Base-by-base conservation (phyloP, 2,888 invertebrate genomes). In the Oxytorus armatus region DNA sequence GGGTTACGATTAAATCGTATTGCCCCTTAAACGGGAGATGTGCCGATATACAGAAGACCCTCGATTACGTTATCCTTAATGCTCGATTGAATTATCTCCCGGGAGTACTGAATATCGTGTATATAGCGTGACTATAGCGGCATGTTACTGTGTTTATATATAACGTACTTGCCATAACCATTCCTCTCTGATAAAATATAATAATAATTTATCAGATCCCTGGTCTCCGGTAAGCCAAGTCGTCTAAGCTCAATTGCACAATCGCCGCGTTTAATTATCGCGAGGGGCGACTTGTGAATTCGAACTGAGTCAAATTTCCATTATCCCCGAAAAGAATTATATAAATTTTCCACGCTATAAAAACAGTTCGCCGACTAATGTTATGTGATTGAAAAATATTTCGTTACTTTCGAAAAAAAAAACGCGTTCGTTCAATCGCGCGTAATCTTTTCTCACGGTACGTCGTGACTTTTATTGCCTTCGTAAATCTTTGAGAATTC, bases 1-100 rank as follows among this genome's bases (percentile, higher is more conserved):
- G 81, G 78, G 65, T 72, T 68, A 66, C 84, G 88, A 88, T 89
- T 89, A 87, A 85, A 88, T 88, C 89, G 85, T 82, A 82, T 82
- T 68, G 84, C 80, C 83, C 75, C 83, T 87, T 88, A 78, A 77
- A 74, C 69, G 76, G 29, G 74, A 82, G 81, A 84, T 81, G 76
- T 81, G 72, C 83, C 77, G 84, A 84, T 84, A 79, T 65, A 78
- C 61, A 59, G 63, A 39, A 65, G 77, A 77, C 79, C 82, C 73
- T 65, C 79, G 80, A 81, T 77, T 80, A 77, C 72, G 77, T 82
- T 82, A 82, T 80, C 80, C 70, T 77, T 77, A 82, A 82, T 80
- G 75, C 80, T 53, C 82, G 82, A 82, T 82, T 82, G 82, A 82
- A 82, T 82, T 81, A 82, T 81, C 72, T 68, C 65, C 23, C 61